A percentile compares a stretch with the other conserved stretches of the same genome.
Conservation (phyloP, 64 coral and sea anemone species). For the Actinia equina region DNA sequence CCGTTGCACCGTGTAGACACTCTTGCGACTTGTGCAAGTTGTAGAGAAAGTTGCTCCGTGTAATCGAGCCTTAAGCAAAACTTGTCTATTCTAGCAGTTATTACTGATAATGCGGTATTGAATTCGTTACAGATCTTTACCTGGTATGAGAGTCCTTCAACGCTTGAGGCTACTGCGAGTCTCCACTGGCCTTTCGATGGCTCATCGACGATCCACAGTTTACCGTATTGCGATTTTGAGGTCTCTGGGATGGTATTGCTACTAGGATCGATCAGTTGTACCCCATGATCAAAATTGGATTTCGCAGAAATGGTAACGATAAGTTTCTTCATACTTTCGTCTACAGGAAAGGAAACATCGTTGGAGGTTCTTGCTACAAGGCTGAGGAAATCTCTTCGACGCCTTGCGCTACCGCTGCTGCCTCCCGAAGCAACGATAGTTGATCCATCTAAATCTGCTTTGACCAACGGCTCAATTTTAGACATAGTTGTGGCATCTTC, state of each 20-base stretch:
- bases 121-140: background rate
- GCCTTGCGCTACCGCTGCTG: background rate
- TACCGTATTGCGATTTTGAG: slow-evolving; percentile 2
- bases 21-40: too few relatives aligned
- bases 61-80: too few relatives aligned
- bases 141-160: slow-evolving; percentile 53
- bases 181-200: slow-evolving; percentile 43
- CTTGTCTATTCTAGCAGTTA: too few relatives aligned
- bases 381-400: slow-evolving; percentile 6
- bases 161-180: slow-evolving; percentile 31
- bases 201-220: slow-evolving; percentile 54
- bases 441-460: slow-evolving; percentile 12
- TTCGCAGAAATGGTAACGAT: slow-evolving; percentile 32
- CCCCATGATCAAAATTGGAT: background rate
- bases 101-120: too few relatives aligned
- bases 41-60: background rate
- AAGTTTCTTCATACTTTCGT: slow-evolving; percentile 45
- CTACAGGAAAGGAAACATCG: slow-evolving; percentile 41
- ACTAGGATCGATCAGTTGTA: slow-evolving; percentile 27
- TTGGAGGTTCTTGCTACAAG: background rate
- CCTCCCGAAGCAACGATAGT: slow-evolving; percentile 15
- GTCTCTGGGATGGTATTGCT: slow-evolving; percentile 26
- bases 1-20: too few relatives aligned
- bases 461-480: background rate
- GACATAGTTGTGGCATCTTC: background rate